phyloP scores from a whole-genome alignment of 2,113 vertebrate species.

The Trinectes maculatus region DNA sequence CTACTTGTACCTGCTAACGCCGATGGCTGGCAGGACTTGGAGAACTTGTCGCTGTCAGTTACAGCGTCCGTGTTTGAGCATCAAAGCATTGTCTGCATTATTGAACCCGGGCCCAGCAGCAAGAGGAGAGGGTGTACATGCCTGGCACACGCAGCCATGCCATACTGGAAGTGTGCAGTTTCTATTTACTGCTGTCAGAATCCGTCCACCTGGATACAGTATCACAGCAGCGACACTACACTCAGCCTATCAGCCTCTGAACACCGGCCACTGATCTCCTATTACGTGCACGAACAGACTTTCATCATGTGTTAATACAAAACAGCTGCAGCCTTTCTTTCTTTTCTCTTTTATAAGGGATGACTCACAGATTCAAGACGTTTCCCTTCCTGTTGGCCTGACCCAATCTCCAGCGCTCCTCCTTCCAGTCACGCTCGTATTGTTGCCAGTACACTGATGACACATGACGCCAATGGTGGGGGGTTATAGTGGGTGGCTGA shows the following conservation, averaged over 20 bases:
- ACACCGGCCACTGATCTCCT: background rate
- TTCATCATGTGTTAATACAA: background rate
- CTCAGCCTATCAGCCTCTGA: slow-evolving; percentile 20
- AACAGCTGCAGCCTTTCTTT: background rate
- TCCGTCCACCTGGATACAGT: slow-evolving; percentile 40
- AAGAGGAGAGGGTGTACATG: slow-evolving; percentile 60
- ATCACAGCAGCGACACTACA: slow-evolving; percentile 9
- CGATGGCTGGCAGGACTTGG: slow-evolving; percentile 13
- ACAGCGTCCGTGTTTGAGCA: slow-evolving; percentile 30
- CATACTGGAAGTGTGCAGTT: slow-evolving; percentile 13
- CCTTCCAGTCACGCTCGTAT: slow-evolving; percentile 34
- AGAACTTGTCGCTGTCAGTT: slow-evolving; percentile 56
- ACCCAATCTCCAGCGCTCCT: slow-evolving; percentile 1
- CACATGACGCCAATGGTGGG: slow-evolving; percentile 31
- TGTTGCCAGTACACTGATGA: slow-evolving; percentile 49
- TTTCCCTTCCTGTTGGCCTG: slow-evolving; percentile 8
- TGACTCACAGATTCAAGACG: slow-evolving; percentile 44
- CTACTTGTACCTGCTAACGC: slow-evolving; percentile 53
- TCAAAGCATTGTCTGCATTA: slow-evolving; percentile 68
- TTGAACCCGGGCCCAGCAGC: slow-evolving; percentile 51
- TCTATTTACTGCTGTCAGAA: slow-evolving; percentile 35
- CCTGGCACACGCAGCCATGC: slow-evolving; percentile 6
- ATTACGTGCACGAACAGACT: background rate
- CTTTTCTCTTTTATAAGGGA: background rate
- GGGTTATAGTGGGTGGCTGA: slow-evolving; percentile 40